Base-by-base conservation (phyloP, 1,140 invertebrate species). In the Augochlora pura region DNA sequence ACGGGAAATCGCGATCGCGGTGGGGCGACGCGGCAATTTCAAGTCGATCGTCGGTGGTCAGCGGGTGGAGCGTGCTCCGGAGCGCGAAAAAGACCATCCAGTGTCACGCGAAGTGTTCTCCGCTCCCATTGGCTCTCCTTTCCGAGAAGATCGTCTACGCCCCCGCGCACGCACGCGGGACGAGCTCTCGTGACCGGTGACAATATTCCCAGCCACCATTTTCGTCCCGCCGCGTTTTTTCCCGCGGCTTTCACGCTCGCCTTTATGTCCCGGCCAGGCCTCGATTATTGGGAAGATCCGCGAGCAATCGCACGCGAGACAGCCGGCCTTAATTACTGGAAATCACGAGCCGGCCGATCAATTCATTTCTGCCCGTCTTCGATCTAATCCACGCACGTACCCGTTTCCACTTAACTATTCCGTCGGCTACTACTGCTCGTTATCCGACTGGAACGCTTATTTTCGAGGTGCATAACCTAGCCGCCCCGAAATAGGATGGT, bases 11-110 rank as follows among this genome's bases (percentile, higher is more conserved):
- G 42, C 10, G 42, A 46, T 46, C 42, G 42, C 14, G 14, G 42
- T 12, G 42, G 42, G 38, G 10, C 68, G 42, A 63, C 16, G 70
- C 42, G 12, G 21, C 54, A 23, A 46, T 65, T 74, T 38, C 27
- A 5, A n/a, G 54, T 16, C 27, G 32, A 66, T n/a, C n/a, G 38
- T 12, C 18, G 27, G 27, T 21, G 49, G 32, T n/a, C 46, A 54
- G 77, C 83, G 84, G 84, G 80, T 86, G 84, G 83, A 85, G 84
- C 84, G 68, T 69, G 74, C 62, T 81, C 65, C 64, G 69, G 73
- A 86, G 83, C 75, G 84, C 82, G 83, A 86, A 85, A 86, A 86
- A 86, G 84, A 76, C 84, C 83, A 84, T 84, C 69, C 76, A 60
- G 84, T 86, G 84, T 86, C 84, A 86, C 84, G 84, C 84, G 65